A percentile compares a stretch with the other conserved stretches of the same genome.
These are phyloP conservation scores for Teinopalpus imperialis DNA, from an alignment of 2,888 invertebrate genomes.

Conservation along the genomic window DNA sequence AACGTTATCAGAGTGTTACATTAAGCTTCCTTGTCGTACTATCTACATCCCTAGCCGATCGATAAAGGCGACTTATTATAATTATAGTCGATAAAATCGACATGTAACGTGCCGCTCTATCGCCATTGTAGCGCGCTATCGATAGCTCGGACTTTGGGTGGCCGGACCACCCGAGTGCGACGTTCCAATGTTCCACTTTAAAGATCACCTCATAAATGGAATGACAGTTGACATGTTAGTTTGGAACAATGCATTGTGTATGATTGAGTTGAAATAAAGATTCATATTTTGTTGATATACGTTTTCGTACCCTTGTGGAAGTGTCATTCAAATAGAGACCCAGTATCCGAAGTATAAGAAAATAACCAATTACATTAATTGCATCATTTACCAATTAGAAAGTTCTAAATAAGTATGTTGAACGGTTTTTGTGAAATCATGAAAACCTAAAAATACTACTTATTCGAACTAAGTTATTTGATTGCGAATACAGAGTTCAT, in stretches of 20 bases:
- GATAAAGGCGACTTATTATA: constrained; percentile 57
- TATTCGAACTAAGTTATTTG: too few relatives aligned
- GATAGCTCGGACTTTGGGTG: constrained; percentile 49
- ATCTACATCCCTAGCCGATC: constrained; percentile 49
- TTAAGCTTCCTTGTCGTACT: constrained; percentile 57
- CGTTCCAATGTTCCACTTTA: constrained; percentile 26
- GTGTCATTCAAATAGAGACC: too few relatives aligned
- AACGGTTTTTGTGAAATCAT: too few relatives aligned
- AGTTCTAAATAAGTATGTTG: too few relatives aligned
- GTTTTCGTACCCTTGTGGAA: too few relatives aligned
- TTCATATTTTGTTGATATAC: too few relatives aligned
- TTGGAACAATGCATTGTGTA: constrained; percentile 42
- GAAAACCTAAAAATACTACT: too few relatives aligned
- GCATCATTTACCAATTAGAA: too few relatives aligned
- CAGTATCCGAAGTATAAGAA: too few relatives aligned
- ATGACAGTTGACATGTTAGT: constrained; percentile 54
- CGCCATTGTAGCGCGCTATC: constrained; percentile 59
- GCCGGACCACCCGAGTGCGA: constrained; percentile 58
- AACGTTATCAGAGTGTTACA: constrained; percentile 47
- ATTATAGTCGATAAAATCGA: constrained; percentile 66
- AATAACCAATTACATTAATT: too few relatives aligned
- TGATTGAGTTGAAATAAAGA: constrained; percentile 12
- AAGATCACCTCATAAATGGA: constrained; percentile 49
- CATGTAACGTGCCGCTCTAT: constrained; percentile 54
- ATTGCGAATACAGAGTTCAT: constrained; percentile 3